These are phyloP conservation scores for Psix sp. DNA, from an alignment of 1,140 invertebrate species.

Conservation along the genomic window DNA sequence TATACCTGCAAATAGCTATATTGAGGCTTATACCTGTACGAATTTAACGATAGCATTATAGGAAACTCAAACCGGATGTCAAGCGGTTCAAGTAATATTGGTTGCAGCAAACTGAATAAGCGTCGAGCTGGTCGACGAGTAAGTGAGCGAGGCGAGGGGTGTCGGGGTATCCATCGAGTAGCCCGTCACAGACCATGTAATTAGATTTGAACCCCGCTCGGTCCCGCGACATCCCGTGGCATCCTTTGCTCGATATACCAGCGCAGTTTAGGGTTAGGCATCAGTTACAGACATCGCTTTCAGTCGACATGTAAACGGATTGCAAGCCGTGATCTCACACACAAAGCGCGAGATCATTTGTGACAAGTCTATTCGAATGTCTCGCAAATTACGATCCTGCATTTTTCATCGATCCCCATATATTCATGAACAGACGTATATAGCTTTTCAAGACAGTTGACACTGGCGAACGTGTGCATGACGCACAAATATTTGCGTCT, in stretches of 20 bases:
- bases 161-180: slow-evolving; percentile 62
- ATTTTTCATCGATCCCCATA: slow-evolving; percentile 30
- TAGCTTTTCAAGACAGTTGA: too few relatives aligned
- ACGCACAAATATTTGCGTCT: too few relatives aligned
- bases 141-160: slow-evolving; percentile 33
- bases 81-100: slow-evolving; percentile 67
- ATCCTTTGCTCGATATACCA: slow-evolving; percentile 42
- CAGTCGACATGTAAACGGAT: slow-evolving; percentile 61
- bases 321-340: slow-evolving; percentile 52
- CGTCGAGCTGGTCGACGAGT: slow-evolving; percentile 51
- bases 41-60: slow-evolving; percentile 51
- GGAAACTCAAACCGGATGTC: slow-evolving; percentile 67
- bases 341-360: slow-evolving; percentile 58
- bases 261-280: slow-evolving; percentile 61
- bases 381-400: slow-evolving; percentile 38
- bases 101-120: slow-evolving; percentile 67
- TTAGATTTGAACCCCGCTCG: slow-evolving; percentile 69
- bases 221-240: slow-evolving; percentile 37
- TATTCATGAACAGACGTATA: too few relatives aligned
- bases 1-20: slow-evolving; percentile 47
- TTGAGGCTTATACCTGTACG: slow-evolving; percentile 36
- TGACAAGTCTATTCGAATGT: slow-evolving; percentile 53
- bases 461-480: too few relatives aligned
- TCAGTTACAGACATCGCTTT: slow-evolving; percentile 65
- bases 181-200: slow-evolving; percentile 73